A percentile compares a stretch with the other conserved stretches of the same genome.
phyloP scores from a whole-genome alignment of 2,113 vertebrate genomes.

The Larimichthys crocea region DNA sequence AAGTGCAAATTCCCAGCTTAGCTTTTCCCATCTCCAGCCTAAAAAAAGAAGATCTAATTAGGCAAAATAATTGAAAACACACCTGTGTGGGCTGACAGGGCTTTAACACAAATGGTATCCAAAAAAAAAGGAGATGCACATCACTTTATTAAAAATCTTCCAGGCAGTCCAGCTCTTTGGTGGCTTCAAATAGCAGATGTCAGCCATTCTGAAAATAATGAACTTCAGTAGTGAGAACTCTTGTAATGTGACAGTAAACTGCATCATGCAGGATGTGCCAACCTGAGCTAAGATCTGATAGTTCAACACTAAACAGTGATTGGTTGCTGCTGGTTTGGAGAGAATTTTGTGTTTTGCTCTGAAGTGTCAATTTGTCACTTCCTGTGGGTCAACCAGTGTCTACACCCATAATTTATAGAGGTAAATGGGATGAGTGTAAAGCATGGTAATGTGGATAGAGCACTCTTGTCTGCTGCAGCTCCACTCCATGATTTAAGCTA shows the following conservation, averaged over 20 bases:
- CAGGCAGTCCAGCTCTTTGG: constrained; percentile 17
- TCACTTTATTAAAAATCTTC: constrained; percentile 32
- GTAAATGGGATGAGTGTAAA: constrained; percentile 13
- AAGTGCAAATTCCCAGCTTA: background rate
- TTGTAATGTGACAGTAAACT: background rate
- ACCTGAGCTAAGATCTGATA: background rate
- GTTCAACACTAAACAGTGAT: background rate
- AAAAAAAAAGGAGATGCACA: constrained; percentile 19
- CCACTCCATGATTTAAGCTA: constrained; percentile 45
- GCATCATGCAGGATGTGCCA: background rate
- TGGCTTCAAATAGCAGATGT: constrained; percentile 25
- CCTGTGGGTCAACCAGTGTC: constrained; percentile 41
- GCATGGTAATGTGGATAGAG: constrained; percentile 33
- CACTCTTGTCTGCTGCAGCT: constrained; percentile 27
- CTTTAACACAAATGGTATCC: constrained; percentile 2
- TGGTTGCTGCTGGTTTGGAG: background rate
- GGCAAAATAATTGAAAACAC: constrained; percentile 29
- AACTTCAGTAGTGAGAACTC: background rate
- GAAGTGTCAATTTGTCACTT: constrained; percentile 32
- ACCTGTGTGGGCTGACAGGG: constrained; percentile 25
- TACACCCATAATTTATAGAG: constrained; percentile 31
- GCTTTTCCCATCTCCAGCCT: background rate
- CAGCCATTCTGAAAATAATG: constrained; percentile 44
- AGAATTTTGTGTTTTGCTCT: constrained; percentile 23
- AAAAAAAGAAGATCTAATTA: constrained; percentile 28